These are phyloP conservation scores for Harmothoe impar DNA, from an alignment of 2,888 invertebrate genomes.

Conservation along the genomic window DNA sequence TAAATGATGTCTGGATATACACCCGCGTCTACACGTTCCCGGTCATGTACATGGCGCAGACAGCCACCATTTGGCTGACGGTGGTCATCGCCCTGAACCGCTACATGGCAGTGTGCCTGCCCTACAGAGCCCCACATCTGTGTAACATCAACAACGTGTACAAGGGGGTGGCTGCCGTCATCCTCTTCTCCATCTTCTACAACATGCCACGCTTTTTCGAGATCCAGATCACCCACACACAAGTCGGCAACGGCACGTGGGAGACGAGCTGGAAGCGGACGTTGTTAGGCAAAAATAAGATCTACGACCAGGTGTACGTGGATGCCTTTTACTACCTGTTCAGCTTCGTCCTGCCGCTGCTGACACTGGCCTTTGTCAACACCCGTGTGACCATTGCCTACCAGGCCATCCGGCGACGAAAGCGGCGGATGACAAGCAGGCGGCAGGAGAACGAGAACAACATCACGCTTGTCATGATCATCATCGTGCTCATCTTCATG, in stretches of 20 bases:
- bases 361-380: slow-evolving; percentile 69
- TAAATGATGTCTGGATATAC: slow-evolving; percentile 66
- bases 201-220: slow-evolving; percentile 72
- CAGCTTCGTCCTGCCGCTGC: slow-evolving; percentile 70
- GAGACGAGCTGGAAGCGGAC: slow-evolving; percentile 66
- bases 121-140: slow-evolving; percentile 70
- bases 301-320: slow-evolving; percentile 68
- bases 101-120: slow-evolving; percentile 72
- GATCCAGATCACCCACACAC: slow-evolving; percentile 56
- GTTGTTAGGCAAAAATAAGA: slow-evolving; percentile 63
- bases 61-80: slow-evolving; percentile 71
- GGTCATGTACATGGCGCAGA: slow-evolving; percentile 71
- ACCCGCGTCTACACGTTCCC: slow-evolving; percentile 70
- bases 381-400: slow-evolving; percentile 70
- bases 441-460: slow-evolving; percentile 68
- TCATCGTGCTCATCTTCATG: slow-evolving; percentile 72
- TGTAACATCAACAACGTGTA: slow-evolving; percentile 70
- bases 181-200: slow-evolving; percentile 68
- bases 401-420: slow-evolving; percentile 67
- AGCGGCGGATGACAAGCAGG: slow-evolving; percentile 68
- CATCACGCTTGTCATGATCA: slow-evolving; percentile 72
- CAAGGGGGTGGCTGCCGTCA: slow-evolving; percentile 68
- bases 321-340: slow-evolving; percentile 71
- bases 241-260: slow-evolving; percentile 45
- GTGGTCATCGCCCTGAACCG: slow-evolving; percentile 72